A percentile compares a stretch with the other conserved stretches of the same genome.
These are phyloP conservation scores for Diploptera punctata DNA, from an alignment of 2,888 invertebrate species.

Conservation along the genomic window DNA sequence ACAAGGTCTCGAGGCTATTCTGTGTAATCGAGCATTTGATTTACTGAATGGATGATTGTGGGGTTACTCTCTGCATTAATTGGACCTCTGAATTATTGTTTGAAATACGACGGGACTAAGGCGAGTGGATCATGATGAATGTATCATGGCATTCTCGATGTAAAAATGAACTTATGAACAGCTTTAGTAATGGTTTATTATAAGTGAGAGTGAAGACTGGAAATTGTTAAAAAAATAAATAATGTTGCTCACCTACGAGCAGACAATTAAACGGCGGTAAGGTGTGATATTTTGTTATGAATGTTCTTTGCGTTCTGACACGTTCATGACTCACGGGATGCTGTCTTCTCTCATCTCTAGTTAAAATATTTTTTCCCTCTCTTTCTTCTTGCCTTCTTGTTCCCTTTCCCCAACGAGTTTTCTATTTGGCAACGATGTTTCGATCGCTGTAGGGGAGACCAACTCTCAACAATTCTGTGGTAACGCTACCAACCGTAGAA, in stretches of 20 bases:
- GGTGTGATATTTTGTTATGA: not conserved
- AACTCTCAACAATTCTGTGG: not conserved
- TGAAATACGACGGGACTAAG: not conserved
- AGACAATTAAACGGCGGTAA: not conserved
- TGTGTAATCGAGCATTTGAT: constrained; percentile 23
- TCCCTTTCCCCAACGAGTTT: no score
- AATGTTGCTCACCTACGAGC: no score
- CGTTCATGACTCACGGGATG: no score
- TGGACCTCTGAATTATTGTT: constrained; percentile 6
- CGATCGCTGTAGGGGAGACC: not conserved
- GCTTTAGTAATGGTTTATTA: not conserved
- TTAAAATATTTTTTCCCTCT: no score
- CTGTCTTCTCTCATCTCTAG: no score
- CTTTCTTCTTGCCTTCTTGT: no score
- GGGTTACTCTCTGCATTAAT: constrained; percentile 23
- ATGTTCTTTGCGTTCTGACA: no score
- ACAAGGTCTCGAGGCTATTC: not conserved
- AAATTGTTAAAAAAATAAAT: no score
- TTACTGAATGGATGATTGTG: constrained; percentile 26
- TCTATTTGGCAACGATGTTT: not conserved
- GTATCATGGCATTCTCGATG: constrained; percentile 1
- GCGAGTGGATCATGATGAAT: constrained; percentile 13
- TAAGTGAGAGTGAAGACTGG: no score
- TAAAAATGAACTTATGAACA: not conserved
- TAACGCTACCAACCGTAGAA: not conserved